These are phyloP conservation scores for Rachycentron canadum DNA, from an alignment of 2,797 vertebrate genomes.

Conservation along the genomic window DNA sequence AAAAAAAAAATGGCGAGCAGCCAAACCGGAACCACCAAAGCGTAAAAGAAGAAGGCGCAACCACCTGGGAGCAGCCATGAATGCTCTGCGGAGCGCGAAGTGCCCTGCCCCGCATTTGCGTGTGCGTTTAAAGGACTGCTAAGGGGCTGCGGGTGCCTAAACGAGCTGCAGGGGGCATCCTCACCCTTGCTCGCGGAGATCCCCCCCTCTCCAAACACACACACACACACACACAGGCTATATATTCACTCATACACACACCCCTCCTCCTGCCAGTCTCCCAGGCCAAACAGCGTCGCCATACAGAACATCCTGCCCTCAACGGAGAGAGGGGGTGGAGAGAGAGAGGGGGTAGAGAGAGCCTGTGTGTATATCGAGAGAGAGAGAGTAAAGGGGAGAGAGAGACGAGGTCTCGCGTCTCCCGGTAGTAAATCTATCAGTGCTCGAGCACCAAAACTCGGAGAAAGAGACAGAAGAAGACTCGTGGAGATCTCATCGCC, in stretches of 20 bases:
- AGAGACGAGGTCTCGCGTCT: constrained; percentile 65
- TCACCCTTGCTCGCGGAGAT: constrained; percentile 68
- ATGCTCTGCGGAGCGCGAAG: constrained; percentile 4
- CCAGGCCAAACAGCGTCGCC: constrained; percentile 78
- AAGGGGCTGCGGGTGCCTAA: constrained; percentile 60
- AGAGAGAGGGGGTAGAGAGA: constrained; percentile 59
- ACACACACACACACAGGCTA: constrained; percentile 14
- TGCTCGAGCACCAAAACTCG: constrained; percentile 58
- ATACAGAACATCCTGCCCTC: constrained; percentile 86
- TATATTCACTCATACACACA: constrained; percentile 25
- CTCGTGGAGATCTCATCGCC: constrained; percentile 38
- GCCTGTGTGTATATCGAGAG: constrained; percentile 25
- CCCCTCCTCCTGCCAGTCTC: constrained; percentile 75
- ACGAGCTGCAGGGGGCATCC: constrained; percentile 87
- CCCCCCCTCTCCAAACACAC: constrained; percentile 35
- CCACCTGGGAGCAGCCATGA: constrained; percentile 8
- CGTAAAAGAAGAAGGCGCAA: constrained; percentile 10
- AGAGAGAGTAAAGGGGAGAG: constrained; percentile 56
- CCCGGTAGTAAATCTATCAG: constrained; percentile 78
- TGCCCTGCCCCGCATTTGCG: not conserved
- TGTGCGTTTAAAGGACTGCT: not conserved
- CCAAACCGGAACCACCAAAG: constrained; percentile 32
- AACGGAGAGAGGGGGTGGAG: constrained; percentile 81
- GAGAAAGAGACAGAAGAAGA: constrained; percentile 54
- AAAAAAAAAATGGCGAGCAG: not conserved